Evolutionary conservation across 2,888 invertebrate genomes (phyloP).

Genomic region (Drosophila merina): DNA sequence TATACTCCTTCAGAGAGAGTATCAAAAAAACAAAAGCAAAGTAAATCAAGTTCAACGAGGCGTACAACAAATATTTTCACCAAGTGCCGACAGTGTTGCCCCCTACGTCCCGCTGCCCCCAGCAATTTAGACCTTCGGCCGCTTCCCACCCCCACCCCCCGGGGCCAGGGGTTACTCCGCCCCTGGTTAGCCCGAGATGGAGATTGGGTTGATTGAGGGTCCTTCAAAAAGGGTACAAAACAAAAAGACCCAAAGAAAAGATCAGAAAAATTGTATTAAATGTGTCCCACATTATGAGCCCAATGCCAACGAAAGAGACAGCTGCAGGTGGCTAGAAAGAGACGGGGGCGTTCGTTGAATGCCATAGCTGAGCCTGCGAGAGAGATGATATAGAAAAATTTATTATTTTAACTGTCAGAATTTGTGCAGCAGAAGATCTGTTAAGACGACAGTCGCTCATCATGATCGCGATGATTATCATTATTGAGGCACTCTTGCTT

Average conservation of each 20-base stretch:
- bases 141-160: constrained; percentile 30
- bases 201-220: constrained; percentile 78
- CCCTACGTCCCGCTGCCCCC: constrained; percentile 8
- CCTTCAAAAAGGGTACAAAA: constrained; percentile 80
- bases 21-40: neutral
- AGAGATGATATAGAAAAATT: constrained; percentile 44
- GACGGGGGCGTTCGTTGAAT: neutral
- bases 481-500: constrained; percentile 79
- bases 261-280: constrained; percentile 74
- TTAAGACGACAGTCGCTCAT: constrained; percentile 56
- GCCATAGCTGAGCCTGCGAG: neutral
- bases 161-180: neutral
- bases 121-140: neutral
- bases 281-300: constrained; percentile 71
- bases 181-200: constrained; percentile 30
- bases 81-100: constrained; percentile 63
- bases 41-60: constrained; percentile 59
- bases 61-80: constrained; percentile 62
- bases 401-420: constrained; percentile 48
- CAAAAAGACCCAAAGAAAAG: constrained; percentile 47
- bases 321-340: constrained; percentile 2
- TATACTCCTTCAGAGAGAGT: neutral
- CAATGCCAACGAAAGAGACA: constrained; percentile 21
- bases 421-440: constrained; percentile 48
- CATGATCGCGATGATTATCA: constrained; percentile 67